Base-by-base conservation (phyloP, 1,140 invertebrate species). In the Calephelis virginiensis region DNA sequence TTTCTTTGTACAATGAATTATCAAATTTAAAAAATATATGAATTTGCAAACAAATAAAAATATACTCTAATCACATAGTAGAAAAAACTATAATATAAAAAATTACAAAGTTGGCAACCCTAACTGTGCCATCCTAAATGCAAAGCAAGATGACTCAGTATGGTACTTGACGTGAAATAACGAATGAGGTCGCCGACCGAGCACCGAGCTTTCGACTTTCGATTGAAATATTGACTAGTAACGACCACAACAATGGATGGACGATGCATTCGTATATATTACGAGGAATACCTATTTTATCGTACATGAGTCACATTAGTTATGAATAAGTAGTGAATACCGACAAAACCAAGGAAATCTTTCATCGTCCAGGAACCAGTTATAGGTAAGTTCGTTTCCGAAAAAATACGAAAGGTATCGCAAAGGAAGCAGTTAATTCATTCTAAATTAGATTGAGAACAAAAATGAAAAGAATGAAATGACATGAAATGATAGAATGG, bases 201-300 rank as follows among this genome's bases (percentile, higher is more conserved):
- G 56, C 38, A 53, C 28, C 14, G 53, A 64, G 63, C 63, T 64
- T 64, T 64, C 63, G 38, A 64, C 50, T 64, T 64, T 64, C 63
- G 53, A 64, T 64, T 64, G 49, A 64, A 64, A 56, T 64, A 64
- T 64, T 64, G 63, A 64, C 63, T 64, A 64, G 49, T 38, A 56
- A 56, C 49, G 49, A 43, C 50, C 48, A 50, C 38, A 43, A 43
- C 38, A 43, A 50, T 64, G 63, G 37, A 50, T 40, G 63, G 50
- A 56, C 53, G 28, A 37, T 56, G 53, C 53, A 56, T 37, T 28
- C 28, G 28, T 10, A 37, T 53, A 56, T 56, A 56, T 56, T 56
- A 12, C 53, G 28, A 56, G 50, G 11, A 11, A 10, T 56, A 56
- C 28, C 53, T 37, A 48, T 56, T 56, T 56, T 56, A 38, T 11